A percentile compares a stretch with the other conserved stretches of the same genome.
Conservation (phyloP, 30 jellyfish, hydroid and myxozoan genomes). For the Aurelia sp. region DNA sequence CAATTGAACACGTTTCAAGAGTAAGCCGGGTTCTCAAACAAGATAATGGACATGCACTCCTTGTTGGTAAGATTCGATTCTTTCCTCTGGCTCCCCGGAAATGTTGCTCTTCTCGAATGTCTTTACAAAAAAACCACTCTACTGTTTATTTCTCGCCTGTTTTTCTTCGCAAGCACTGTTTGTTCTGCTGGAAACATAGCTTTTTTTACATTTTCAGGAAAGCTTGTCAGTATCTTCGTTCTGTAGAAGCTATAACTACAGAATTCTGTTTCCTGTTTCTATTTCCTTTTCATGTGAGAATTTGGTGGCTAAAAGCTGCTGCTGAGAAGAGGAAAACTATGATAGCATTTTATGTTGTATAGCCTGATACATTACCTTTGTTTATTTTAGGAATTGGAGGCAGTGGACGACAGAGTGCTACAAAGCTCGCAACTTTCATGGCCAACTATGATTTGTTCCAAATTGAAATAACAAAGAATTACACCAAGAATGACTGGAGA, state of each 20-base stretch:
- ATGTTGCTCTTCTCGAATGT: too few relatives aligned
- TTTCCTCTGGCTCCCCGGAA: too few relatives aligned
- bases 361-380: too few relatives aligned
- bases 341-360: neutral
- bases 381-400: slow-evolving; percentile 95
- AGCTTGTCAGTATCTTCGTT: too few relatives aligned
- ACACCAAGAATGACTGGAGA: slow-evolving; percentile 95
- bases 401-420: slow-evolving; percentile 99
- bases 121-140: too few relatives aligned
- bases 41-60: slow-evolving; percentile 97
- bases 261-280: too few relatives aligned
- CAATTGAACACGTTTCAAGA: slow-evolving; percentile 97
- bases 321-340: neutral
- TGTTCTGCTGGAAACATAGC: too few relatives aligned
- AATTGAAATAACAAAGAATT: slow-evolving; percentile 92
- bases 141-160: too few relatives aligned
- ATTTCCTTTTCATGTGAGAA: too few relatives aligned
- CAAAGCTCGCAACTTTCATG: slow-evolving; percentile 96
- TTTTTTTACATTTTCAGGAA: too few relatives aligned
- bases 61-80: slow-evolving; percentile 80
- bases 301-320: neutral
- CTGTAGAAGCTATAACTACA: too few relatives aligned
- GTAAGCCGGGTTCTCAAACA: slow-evolving; percentile 93
- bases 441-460: slow-evolving; percentile 95
- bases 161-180: too few relatives aligned